Conservation (phyloP, 2,888 invertebrate species). For the Heliconius ismenius region DNA sequence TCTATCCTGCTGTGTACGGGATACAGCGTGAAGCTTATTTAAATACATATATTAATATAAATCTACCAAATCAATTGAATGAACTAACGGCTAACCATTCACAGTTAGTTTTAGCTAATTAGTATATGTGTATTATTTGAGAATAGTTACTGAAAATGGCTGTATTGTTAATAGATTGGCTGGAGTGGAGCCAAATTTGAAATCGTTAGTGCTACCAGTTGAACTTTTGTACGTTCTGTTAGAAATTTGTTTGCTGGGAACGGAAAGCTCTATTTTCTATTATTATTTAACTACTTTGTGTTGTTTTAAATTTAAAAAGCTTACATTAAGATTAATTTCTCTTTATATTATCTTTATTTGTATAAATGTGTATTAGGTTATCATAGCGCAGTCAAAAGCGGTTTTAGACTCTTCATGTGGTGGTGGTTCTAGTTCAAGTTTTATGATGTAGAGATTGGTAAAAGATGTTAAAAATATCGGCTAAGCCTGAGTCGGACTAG, state of each 20-base stretch:
- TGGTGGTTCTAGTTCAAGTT: no score
- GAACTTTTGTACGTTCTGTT: conserved; percentile 34
- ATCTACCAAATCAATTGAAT: no score
- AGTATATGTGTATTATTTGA: conserved; percentile 13
- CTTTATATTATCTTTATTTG: no score
- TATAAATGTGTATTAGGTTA: no score
- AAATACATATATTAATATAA: no score
- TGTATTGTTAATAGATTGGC: conserved; percentile 29
- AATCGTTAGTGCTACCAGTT: conserved; percentile 38
- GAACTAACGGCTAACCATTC: background rate
- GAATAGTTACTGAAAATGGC: conserved; percentile 22
- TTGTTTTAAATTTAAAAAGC: background rate
- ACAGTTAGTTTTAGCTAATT: background rate
- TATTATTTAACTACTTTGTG: background rate
- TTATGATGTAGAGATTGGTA: no score
- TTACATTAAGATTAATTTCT: background rate
- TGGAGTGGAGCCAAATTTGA: conserved; percentile 43
- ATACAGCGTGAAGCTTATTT: no score
- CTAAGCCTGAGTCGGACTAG: no score
- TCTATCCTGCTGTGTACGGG: no score
- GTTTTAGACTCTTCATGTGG: no score
- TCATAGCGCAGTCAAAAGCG: no score
- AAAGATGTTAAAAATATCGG: no score
- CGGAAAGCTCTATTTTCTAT: conserved; percentile 9
- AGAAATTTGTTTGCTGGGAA: conserved; percentile 24